phyloP scores from a whole-genome alignment of 2,113 vertebrate genomes.

The Sigmodon hispidus region DNA sequence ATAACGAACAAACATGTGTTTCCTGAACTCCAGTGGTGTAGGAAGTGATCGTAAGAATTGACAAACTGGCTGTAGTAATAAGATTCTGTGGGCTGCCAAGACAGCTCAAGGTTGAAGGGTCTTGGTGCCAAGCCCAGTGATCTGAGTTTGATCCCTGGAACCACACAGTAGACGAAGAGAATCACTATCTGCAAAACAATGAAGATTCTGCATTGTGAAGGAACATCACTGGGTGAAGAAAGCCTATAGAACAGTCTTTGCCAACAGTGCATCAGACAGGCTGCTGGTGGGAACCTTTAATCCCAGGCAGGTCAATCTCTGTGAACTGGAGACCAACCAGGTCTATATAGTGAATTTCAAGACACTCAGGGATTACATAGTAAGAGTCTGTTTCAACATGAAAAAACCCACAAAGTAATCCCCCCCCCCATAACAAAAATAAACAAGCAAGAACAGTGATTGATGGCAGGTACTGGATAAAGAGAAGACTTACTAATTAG shows the following conservation, averaged over 20 bases:
- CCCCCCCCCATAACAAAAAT: background rate
- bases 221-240: background rate
- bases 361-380: background rate
- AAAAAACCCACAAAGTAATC: background rate
- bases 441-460: background rate
- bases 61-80: background rate
- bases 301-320: background rate
- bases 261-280: background rate
- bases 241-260: background rate
- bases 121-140: background rate
- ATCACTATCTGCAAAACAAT: background rate
- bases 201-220: background rate
- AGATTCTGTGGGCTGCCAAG: background rate
- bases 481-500: background rate
- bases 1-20: background rate
- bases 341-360: background rate
- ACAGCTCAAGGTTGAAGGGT: background rate
- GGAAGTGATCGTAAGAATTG: background rate
- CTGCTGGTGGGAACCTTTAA: background rate
- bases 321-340: background rate
- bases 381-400: background rate
- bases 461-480: background rate
- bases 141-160: background rate
- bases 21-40: background rate
- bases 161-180: background rate